Base-by-base conservation (phyloP, 2,113 vertebrate genomes). In the Rhynchomys soricoides region DNA sequence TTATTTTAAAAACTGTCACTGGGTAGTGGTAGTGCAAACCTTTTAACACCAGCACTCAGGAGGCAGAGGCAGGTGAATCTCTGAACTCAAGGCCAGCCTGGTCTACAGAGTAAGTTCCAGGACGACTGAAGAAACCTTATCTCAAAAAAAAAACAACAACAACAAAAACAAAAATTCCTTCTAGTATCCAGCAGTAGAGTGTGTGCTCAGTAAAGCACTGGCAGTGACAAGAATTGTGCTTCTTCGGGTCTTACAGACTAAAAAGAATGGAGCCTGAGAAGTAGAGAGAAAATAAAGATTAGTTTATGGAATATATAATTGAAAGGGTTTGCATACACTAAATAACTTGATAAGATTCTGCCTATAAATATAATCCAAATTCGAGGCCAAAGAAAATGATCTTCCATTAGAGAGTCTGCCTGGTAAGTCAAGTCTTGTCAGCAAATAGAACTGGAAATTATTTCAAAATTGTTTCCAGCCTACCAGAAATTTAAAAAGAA, bases 401-500 rank as follows among this genome's bases (percentile, higher is more conserved):
- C 86, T 96, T 55, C 91, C 26, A 57, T 95, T 94, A 95, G 79
- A 43, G 34, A 94, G 16, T 6, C 43, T 94, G 40, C 55, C 26
- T 90, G 74, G 43, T 9, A 91, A 78, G n/a, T 64, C 55, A 85
- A 85, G 0, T 97, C 43, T 93, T 92, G 52, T 34, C 45, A 86
- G 64, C 91, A 62, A 85, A n/a, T 91, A 68, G 29, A 81, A 95
- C 29, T 93, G n/a, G n/a, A 94, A 92, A 86, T 87, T 89, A 50
- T 87, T 95, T 96, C 16, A 85, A 15, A 95, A 57, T 94, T 90
- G 15, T 86, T 96, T 93, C 59, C 90, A 22, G 81, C 12, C 31
- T 91, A 43, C 37, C 1, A 45, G 15, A 45, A 87, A 52, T 86
- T 95, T 92, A 52, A 50, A 88, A 88, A 87, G 34, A 91, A 94